phyloP scores from a whole-genome alignment of 2,797 vertebrate genomes.

The Myripristis jacobus region DNA sequence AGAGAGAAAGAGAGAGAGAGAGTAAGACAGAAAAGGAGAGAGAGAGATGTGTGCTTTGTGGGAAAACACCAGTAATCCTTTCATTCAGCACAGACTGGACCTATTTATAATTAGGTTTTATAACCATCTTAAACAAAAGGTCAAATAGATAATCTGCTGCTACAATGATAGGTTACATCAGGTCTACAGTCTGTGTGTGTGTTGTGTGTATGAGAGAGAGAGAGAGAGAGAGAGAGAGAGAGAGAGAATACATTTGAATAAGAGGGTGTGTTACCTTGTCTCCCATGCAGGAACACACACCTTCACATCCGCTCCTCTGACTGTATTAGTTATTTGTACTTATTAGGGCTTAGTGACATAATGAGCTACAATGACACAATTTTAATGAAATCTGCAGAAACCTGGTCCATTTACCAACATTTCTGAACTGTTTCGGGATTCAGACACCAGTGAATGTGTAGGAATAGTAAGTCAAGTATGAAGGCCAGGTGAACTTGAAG shows the following conservation, averaged over 20 bases:
- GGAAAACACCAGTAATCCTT: slow-evolving; percentile 60
- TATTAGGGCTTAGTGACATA: no score
- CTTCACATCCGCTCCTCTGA: no score
- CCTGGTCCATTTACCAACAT: no score
- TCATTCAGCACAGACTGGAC: slow-evolving; percentile 50
- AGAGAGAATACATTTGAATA: neutral
- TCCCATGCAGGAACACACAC: no score
- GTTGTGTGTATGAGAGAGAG: no score
- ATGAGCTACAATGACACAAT: no score
- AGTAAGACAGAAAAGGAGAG: neutral
- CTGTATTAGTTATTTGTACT: no score
- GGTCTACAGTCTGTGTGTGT: slow-evolving; percentile 28
- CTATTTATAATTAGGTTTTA: slow-evolving; percentile 73
- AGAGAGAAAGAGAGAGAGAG: neutral
- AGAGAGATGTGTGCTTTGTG: slow-evolving; percentile 5
- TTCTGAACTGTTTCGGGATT: no score
- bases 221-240: slow-evolving; percentile 11
- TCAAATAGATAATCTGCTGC: slow-evolving; percentile 81
- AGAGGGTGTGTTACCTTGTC: neutral
- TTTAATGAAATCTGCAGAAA: no score
- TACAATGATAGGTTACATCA: slow-evolving; percentile 69
- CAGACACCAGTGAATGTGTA: no score
- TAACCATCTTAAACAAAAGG: slow-evolving; percentile 85
- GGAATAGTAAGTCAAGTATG: no score
- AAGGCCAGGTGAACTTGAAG: no score